phyloP scores from a whole-genome alignment of 2,888 invertebrate genomes.

The Cerastoderma edule region DNA sequence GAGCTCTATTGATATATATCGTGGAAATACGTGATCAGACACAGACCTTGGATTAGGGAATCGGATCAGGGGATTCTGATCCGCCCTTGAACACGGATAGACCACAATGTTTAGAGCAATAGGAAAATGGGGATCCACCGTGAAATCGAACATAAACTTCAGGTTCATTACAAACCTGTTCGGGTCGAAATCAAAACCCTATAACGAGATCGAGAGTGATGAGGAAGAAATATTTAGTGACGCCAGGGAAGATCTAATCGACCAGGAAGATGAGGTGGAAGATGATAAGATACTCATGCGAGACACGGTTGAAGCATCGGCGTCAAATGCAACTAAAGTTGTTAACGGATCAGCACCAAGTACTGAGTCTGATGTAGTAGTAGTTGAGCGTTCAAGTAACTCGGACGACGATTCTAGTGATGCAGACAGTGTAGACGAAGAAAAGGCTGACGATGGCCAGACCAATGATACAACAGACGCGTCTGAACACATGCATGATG shows the following conservation, averaged over 20 bases:
- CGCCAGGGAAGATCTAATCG: conserved; percentile 46
- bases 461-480: neutral
- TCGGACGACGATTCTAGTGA: neutral
- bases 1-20: too few relatives aligned
- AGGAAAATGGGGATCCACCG: conserved; percentile 51
- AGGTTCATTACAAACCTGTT: conserved; percentile 47
- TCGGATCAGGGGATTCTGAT: too few relatives aligned
- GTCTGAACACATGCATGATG: neutral
- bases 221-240: conserved; percentile 56
- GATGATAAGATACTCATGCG: conserved; percentile 10
- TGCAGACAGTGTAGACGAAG: neutral
- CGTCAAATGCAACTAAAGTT: neutral
- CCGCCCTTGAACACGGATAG: too few relatives aligned
- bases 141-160: conserved; percentile 42
- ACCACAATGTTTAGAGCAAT: conserved; percentile 54
- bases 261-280: conserved; percentile 22
- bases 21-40: too few relatives aligned
- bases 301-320: neutral
- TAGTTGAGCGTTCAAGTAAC: neutral
- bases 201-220: conserved; percentile 49
- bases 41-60: too few relatives aligned
- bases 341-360: conserved; percentile 5
- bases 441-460: neutral
- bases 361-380: neutral
- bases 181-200: conserved; percentile 40